Percentiles rank a stretch among this genome's conserved stretches.
Evolutionary conservation across 1,140 invertebrate species (phyloP).

Genomic region (Pararge aegeria): DNA sequence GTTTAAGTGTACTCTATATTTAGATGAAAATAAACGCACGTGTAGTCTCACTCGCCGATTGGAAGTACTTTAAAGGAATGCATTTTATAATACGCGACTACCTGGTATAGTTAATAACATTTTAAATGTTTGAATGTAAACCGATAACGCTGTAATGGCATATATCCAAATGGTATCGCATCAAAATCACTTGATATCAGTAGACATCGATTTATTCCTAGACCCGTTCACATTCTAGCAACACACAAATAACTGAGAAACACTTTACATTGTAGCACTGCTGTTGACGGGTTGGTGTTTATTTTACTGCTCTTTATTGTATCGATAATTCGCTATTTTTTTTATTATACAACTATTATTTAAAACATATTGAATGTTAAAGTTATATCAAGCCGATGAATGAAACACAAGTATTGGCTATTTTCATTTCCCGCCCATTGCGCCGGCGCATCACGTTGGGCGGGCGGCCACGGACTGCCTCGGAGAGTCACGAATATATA

Average conservation of each 20-base stretch:
- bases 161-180: slow-evolving; percentile 15
- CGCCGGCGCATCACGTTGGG: slow-evolving; percentile 51
- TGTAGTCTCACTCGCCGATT: slow-evolving; percentile 37
- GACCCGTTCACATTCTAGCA: slow-evolving; percentile 24
- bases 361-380: neutral
- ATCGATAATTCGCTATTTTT: neutral
- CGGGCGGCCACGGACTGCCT: slow-evolving; percentile 59
- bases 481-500: slow-evolving; percentile 53
- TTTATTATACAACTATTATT: neutral
- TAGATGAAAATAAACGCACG: slow-evolving; percentile 72
- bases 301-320: neutral
- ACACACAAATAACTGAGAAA: slow-evolving; percentile 27
- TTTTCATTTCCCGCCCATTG: slow-evolving; percentile 46
- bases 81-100: slow-evolving; percentile 38
- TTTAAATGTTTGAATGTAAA: slow-evolving; percentile 1
- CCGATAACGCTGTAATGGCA: slow-evolving; percentile 5
- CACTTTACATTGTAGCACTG: slow-evolving; percentile 10
- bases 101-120: neutral
- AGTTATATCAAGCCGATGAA: neutral
- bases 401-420: neutral
- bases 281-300: neutral
- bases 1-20: slow-evolving; percentile 52
- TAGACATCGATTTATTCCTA: slow-evolving; percentile 26
- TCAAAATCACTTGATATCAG: slow-evolving; percentile 18
- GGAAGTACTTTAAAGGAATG: slow-evolving; percentile 56